Evolutionary conservation across 2,888 invertebrate genomes (phyloP).

Genomic region (Aleiodes alternator): DNA sequence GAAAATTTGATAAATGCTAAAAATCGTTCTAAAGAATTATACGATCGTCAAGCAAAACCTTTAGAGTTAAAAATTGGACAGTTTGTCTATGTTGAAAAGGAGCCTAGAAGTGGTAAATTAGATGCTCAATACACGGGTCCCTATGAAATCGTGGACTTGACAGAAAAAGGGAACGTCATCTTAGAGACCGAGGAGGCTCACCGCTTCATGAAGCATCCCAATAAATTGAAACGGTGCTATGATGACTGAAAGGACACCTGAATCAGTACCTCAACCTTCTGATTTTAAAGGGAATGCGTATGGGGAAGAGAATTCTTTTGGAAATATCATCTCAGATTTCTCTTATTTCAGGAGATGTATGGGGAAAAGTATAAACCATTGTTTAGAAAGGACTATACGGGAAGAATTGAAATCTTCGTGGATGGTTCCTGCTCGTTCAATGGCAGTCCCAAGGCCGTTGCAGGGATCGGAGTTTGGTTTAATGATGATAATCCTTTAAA

Average conservation of each 20-base stretch:
- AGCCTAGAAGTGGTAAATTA: slow-evolving; percentile 37
- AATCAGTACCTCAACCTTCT: no score
- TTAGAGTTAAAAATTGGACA: slow-evolving; percentile 15
- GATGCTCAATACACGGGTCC: no score
- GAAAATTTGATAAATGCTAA: slow-evolving; percentile 15
- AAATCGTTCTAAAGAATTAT: slow-evolving; percentile 31
- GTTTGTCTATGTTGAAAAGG: slow-evolving; percentile 28
- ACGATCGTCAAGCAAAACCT: slow-evolving; percentile 19
- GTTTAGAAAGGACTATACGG: no score
- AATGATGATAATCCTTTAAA: not conserved
- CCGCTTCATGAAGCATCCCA: slow-evolving; percentile 25
- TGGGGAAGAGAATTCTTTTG: no score
- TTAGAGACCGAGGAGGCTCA: slow-evolving; percentile 24
- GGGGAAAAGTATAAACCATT: no score
- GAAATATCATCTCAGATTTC: no score
- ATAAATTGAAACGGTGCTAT: slow-evolving; percentile 22
- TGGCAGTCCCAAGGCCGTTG: not conserved
- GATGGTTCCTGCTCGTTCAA: not conserved
- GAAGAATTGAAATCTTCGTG: not conserved
- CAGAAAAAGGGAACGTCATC: slow-evolving; percentile 19
- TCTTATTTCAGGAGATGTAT: no score
- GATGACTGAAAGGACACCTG: not conserved
- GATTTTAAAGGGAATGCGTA: no score
- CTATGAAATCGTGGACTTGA: slow-evolving; percentile 10
- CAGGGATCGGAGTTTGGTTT: not conserved